Conservation (phyloP, 2,888 invertebrate genomes). For the Antitype chi region DNA sequence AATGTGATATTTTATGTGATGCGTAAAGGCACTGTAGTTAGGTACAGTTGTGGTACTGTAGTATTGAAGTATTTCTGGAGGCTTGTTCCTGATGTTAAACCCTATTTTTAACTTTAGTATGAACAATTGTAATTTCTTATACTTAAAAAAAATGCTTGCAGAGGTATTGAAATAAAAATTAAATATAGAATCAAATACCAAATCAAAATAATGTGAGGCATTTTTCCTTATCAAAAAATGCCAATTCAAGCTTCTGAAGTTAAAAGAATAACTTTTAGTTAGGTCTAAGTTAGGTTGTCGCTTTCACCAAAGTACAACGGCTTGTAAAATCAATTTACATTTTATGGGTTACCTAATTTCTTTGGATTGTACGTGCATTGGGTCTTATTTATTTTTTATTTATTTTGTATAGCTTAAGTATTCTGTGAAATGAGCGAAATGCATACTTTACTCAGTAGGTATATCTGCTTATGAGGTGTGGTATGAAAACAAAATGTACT, state of each 20-base stretch:
- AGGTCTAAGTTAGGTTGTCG: conserved; percentile 7
- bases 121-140: neutral
- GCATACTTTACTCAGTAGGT: neutral
- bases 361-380: conserved; percentile 13
- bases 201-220: neutral
- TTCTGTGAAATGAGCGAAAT: conserved; percentile 9
- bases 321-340: conserved; percentile 44
- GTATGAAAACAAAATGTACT: neutral
- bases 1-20: conserved; percentile 66
- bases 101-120: conserved; percentile 15
- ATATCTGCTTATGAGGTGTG: neutral
- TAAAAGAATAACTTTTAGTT: neutral
- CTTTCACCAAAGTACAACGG: conserved; percentile 37
- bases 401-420: conserved; percentile 27
- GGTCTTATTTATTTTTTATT: conserved; percentile 36
- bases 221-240: neutral
- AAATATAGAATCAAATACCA: neutral
- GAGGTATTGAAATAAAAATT: neutral
- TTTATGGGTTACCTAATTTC: conserved; percentile 4
- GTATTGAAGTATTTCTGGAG: conserved; percentile 47
- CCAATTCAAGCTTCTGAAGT: neutral
- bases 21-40: conserved; percentile 48
- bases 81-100: conserved; percentile 23
- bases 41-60: conserved; percentile 32
- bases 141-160: conserved; percentile 7